Base-by-base conservation (phyloP, 2,888 invertebrate genomes). In the Silvanus unidentatus region DNA sequence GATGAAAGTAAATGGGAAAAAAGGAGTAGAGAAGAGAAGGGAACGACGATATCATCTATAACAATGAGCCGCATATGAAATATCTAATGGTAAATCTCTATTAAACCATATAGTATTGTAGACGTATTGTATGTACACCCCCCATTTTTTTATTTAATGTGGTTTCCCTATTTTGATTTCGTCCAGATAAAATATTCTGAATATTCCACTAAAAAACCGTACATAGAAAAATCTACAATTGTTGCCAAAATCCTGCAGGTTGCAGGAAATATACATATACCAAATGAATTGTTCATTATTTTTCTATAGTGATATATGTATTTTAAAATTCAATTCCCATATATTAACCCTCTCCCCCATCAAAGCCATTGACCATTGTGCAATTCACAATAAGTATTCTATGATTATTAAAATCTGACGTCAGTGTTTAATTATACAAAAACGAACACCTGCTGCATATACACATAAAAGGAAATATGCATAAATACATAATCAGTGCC, bases 341-440 rank as follows among this genome's bases (percentile, higher is more conserved):
- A 41, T 47, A 44, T 48, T 51, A 45, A 49, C 48, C 48, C 42
- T 22, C 22, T 8, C 22, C 22, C 22, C 8, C 22, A 22, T 35
- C 43, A 43, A 54, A 53, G 47, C 60, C 60, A 61, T 62, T 65
- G 64, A 64, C 65, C 67, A 68, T 68, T 68, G 66, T 68, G 58
- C 59, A 22, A 59, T 65, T 57, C 59, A 67, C 67, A 68, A 68
- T 65, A 60, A 61, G 59, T 57, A 61, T 62, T 65, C 64, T 62
- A 59, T 59, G 65, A 65, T 66, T 68, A 69, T 69, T 68, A 59
- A 59, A 60, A 54, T 58, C 52, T 56, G 59, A 58, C 58, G 55
- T 57, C 56, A 58, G 53, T 50, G 55, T 58, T 57, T 56, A 60
- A 60, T 60, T 59, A 58, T 58, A 52, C 57, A 52, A 48, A 53